phyloP scores from a whole-genome alignment of 2,797 vertebrate genomes.

The Paramormyrops hopkinsi region DNA sequence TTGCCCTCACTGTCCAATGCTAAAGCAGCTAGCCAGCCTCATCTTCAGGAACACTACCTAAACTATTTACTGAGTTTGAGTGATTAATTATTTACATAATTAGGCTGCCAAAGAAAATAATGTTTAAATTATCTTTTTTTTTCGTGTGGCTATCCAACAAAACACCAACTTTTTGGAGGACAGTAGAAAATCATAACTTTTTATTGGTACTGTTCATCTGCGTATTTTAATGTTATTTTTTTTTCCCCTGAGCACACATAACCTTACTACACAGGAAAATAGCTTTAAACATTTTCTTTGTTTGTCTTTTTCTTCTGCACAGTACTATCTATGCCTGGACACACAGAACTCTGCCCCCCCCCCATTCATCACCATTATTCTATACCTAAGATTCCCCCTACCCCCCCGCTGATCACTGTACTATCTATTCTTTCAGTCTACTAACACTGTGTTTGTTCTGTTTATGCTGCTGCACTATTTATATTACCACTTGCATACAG shows the following conservation, averaged over 20 bases:
- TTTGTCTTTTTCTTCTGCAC: not conserved
- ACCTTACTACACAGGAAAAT: not conserved
- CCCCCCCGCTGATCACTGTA: not conserved
- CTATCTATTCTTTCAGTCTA: not conserved
- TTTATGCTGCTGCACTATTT: not conserved
- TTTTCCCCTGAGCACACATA: not conserved
- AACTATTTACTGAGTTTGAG: not conserved
- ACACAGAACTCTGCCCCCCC: not conserved
- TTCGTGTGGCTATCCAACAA: not conserved
- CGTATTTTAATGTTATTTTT: not conserved
- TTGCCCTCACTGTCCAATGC: not conserved
- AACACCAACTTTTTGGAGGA: not conserved
- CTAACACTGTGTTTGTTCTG: not conserved
- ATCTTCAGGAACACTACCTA: not conserved
- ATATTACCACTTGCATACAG: not conserved
- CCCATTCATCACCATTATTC: not conserved
- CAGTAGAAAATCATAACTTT: not conserved
- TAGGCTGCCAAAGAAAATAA: not conserved
- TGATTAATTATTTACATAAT: not conserved
- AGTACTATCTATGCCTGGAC: not conserved
- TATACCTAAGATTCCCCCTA: not conserved
- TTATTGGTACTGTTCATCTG: not conserved
- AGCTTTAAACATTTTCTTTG: not conserved
- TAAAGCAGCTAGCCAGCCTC: not conserved
- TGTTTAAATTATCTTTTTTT: not conserved